Conservation (phyloP, 1,140 invertebrate species). For the Neoseiulus cucumeris region DNA sequence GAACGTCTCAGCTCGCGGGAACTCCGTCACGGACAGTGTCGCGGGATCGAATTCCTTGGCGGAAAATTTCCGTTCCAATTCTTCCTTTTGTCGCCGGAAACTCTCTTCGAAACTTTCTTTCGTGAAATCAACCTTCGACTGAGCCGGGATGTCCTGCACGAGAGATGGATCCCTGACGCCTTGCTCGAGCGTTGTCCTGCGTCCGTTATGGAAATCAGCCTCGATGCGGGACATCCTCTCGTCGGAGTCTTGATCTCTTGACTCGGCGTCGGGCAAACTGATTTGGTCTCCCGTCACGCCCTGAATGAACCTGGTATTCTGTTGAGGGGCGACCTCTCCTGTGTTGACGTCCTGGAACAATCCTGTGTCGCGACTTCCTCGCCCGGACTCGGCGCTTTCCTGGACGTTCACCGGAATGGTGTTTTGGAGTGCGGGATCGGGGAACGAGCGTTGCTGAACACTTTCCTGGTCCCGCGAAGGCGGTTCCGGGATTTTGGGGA, state of each 20-base stretch:
- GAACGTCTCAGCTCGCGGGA: neutral
- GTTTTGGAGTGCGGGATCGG: neutral
- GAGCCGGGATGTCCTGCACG: neutral
- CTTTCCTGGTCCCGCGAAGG: neutral
- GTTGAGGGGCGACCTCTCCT: neutral
- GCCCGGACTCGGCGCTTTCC: neutral
- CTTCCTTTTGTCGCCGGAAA: neutral
- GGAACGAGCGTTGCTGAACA: neutral
- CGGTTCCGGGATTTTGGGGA: neutral
- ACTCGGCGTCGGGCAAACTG: neutral
- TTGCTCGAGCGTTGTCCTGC: neutral
- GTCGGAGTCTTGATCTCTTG: neutral
- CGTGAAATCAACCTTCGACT: neutral
- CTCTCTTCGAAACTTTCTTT: neutral
- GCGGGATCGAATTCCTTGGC: conserved; percentile 1
- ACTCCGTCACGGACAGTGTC: neutral
- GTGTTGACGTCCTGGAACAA: conserved; percentile 8
- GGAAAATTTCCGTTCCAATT: neutral
- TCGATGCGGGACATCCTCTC: conserved; percentile 7
- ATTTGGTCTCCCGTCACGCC: neutral
- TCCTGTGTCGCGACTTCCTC: neutral
- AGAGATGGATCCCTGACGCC: neutral
- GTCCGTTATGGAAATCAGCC: neutral
- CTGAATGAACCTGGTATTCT: neutral
- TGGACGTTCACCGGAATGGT: neutral